A percentile compares a stretch with the other conserved stretches of the same genome.
Evolutionary conservation across 2,113 vertebrate species (phyloP).

Genomic region (Ahaetulla prasina): DNA sequence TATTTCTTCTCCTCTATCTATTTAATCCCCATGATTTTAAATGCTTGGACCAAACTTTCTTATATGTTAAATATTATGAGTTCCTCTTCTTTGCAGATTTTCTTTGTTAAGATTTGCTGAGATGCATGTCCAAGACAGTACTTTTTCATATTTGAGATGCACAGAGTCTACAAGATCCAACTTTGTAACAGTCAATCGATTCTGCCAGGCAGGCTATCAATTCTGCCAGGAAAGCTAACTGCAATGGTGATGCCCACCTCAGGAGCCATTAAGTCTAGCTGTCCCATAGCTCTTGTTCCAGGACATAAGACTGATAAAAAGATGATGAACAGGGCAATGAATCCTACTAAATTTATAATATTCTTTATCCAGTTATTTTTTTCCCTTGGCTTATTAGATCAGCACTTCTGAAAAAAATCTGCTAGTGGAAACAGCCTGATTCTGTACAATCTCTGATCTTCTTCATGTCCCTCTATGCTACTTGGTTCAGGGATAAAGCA

Average conservation of each 20-base stretch:
- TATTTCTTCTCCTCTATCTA: neutral
- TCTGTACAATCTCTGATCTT: neutral
- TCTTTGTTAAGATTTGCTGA: neutral
- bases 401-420: slow-evolving; percentile 5
- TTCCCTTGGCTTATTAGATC: slow-evolving; percentile 15
- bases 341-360: slow-evolving; percentile 30
- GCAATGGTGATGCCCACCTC: slow-evolving; percentile 45
- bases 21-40: neutral
- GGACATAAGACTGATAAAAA: slow-evolving; percentile 47
- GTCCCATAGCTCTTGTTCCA: slow-evolving; percentile 21
- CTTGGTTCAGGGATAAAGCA: neutral
- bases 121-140: neutral
- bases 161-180: slow-evolving; percentile 34
- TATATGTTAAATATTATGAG: neutral
- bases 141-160: slow-evolving; percentile 5
- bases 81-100: neutral
- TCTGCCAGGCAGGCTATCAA: slow-evolving; percentile 33
- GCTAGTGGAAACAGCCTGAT: neutral
- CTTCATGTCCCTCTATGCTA: neutral
- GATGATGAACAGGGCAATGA: slow-evolving; percentile 30
- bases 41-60: neutral
- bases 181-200: slow-evolving; percentile 56
- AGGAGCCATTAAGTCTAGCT: slow-evolving; percentile 68
- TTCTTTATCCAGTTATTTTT: slow-evolving; percentile 44
- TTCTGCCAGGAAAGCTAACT: slow-evolving; percentile 44